Evolutionary conservation across 2,888 invertebrate species (phyloP).

Genomic region (Machimus rusticus): DNA sequence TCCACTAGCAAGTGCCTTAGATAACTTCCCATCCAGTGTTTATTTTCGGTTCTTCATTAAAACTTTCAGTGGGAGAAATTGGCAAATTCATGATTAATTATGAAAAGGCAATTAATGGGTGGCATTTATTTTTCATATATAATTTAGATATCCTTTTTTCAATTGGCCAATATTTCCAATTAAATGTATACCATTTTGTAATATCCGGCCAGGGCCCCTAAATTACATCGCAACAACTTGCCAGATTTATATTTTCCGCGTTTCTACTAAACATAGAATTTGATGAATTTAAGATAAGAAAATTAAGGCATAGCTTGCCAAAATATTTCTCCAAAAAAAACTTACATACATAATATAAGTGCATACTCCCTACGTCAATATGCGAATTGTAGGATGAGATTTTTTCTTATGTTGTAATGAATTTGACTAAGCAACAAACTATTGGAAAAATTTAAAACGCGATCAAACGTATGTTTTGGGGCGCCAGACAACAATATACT

Average conservation of each 20-base stretch:
- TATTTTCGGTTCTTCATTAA: neutral
- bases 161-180: neutral
- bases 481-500: neutral
- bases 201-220: neutral
- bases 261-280: neutral
- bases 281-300: neutral
- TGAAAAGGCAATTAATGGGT: neutral
- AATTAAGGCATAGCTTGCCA: neutral
- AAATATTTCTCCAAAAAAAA: neutral
- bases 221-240: neutral
- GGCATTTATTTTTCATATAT: neutral
- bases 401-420: neutral
- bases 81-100: neutral
- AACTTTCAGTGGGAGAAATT: neutral
- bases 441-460: neutral
- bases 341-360: neutral
- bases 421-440: neutral
- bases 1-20: neutral
- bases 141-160: neutral
- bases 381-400: neutral
- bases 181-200: neutral
- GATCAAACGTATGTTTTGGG: too few relatives aligned
- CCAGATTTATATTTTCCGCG: neutral
- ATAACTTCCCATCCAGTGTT: neutral
- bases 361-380: neutral